These are phyloP conservation scores for Phalacrocorax brasilianus DNA, from an alignment of 2,113 vertebrate species.

Conservation along the genomic window DNA sequence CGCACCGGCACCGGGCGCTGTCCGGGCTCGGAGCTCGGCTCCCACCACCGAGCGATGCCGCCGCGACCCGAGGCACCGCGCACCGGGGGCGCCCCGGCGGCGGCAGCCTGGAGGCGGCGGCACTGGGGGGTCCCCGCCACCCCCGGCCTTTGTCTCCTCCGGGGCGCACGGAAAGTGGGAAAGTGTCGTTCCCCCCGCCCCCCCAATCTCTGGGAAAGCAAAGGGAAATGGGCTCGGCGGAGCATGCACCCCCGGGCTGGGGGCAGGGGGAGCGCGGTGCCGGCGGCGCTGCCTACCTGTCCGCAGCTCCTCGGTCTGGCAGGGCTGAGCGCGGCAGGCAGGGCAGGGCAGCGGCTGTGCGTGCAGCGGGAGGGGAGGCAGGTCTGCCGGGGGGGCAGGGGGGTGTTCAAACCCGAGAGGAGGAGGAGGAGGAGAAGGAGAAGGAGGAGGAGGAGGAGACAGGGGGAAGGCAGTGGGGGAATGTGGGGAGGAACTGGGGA, in stretches of 20 bases:
- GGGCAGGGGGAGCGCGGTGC: not conserved
- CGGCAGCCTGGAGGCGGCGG: too few relatives aligned
- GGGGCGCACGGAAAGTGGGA: too few relatives aligned
- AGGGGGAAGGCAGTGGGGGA: too few relatives aligned
- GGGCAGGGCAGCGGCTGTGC: not conserved
- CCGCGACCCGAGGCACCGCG: not conserved
- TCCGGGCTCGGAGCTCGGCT: not conserved
- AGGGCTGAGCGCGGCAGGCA: not conserved
- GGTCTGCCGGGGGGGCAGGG: not conserved
- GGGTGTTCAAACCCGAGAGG: not conserved
- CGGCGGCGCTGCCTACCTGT: constrained; percentile 34
- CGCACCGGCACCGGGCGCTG: not conserved
- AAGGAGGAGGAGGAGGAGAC: too few relatives aligned
- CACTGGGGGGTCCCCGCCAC: too few relatives aligned
- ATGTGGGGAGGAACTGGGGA: too few relatives aligned
- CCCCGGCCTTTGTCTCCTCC: too few relatives aligned
- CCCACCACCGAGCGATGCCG: not conserved
- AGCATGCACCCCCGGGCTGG: not conserved
- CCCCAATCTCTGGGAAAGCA: not conserved
- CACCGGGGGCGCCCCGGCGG: not conserved
- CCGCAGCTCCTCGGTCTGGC: not conserved
- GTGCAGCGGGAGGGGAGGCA: not conserved
- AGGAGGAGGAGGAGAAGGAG: too few relatives aligned
- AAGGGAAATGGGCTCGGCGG: not conserved
- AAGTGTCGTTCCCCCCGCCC: not conserved